phyloP scores from a whole-genome alignment of 2,113 vertebrate genomes.

The Centropus unirufus region DNA sequence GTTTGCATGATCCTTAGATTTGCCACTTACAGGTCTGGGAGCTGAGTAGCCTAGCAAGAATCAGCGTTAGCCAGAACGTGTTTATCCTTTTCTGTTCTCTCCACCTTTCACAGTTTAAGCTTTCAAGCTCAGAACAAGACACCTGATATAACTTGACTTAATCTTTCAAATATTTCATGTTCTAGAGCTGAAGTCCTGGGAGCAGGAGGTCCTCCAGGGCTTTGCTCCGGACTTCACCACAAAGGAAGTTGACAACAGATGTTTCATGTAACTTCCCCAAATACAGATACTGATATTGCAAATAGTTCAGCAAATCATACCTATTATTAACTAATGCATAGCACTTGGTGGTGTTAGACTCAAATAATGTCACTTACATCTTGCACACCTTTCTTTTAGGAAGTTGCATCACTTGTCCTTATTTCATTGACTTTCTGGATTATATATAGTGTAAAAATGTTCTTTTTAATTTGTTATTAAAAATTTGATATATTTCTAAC shows the following conservation, averaged over 20 bases:
- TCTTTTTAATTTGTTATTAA: neutral
- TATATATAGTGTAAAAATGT: neutral
- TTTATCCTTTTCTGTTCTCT: neutral
- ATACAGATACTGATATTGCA: neutral
- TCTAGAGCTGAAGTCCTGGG: neutral
- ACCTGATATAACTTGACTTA: neutral
- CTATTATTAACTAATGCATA: neutral
- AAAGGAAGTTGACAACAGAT: neutral
- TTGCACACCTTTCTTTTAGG: neutral
- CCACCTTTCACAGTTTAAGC: neutral
- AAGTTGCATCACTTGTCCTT: neutral
- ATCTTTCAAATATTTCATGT: neutral
- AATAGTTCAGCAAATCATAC: neutral
- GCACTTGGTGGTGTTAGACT: neutral
- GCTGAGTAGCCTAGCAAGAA: neutral
- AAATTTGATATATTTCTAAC: neutral
- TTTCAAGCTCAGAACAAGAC: neutral
- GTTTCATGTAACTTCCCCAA: neutral
- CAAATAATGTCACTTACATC: neutral
- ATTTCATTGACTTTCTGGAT: neutral
- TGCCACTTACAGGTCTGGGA: neutral
- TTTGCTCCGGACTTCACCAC: neutral
- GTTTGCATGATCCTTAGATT: neutral
- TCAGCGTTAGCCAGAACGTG: neutral
- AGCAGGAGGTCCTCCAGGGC: neutral